A percentile compares a stretch with the other conserved stretches of the same genome.
These are phyloP conservation scores for Apantesis nais DNA, from an alignment of 2,888 invertebrate genomes.

Conservation along the genomic window DNA sequence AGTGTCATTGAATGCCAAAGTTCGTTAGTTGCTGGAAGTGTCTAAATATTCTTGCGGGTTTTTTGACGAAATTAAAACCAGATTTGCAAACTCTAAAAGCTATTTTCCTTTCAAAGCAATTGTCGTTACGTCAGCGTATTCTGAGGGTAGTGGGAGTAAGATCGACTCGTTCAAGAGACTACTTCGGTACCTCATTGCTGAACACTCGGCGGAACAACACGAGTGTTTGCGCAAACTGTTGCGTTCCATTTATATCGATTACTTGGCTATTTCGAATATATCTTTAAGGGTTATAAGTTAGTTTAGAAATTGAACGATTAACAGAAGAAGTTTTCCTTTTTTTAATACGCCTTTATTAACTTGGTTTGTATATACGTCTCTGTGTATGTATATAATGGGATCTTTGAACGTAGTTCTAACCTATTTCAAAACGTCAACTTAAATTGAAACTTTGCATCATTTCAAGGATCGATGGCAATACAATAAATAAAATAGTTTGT, in stretches of 20 bases:
- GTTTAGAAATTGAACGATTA: not conserved
- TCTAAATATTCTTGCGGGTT: not conserved
- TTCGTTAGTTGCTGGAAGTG: not conserved
- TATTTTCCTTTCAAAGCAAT: constrained; percentile 13
- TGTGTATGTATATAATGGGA: no score
- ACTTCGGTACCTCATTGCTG: constrained; percentile 26
- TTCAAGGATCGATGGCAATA: no score
- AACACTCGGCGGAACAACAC: constrained; percentile 27
- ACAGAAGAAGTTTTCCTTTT: not conserved
- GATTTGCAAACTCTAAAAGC: constrained; percentile 1
- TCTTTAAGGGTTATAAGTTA: constrained; percentile 13
- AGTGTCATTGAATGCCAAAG: not conserved
- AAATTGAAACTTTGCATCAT: no score
- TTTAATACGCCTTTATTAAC: not conserved
- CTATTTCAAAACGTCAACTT: no score
- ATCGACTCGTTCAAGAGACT: constrained; percentile 23
- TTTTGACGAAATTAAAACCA: not conserved
- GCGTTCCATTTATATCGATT: constrained; percentile 29
- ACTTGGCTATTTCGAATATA: constrained; percentile 26
- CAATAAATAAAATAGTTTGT: no score
- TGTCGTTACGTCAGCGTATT: constrained; percentile 22
- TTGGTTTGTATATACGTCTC: no score
- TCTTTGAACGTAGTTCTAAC: no score
- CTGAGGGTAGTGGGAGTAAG: constrained; percentile 30
- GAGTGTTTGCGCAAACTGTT: constrained; percentile 37